Conservation (phyloP, 2,797 vertebrate species). For the Pseudotriccus pelzelni region DNA sequence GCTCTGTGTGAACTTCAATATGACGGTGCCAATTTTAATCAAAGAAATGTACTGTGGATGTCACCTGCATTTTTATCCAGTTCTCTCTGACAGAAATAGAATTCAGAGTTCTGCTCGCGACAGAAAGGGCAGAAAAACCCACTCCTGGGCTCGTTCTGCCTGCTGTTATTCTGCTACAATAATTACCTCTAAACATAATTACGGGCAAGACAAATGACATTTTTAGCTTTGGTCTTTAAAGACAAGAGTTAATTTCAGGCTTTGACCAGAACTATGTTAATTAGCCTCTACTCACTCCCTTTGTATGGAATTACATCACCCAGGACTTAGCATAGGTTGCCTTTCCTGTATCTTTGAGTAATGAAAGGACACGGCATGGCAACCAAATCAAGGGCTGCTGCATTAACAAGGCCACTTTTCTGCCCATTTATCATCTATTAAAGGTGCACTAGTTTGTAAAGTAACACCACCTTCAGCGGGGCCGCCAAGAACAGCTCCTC, state of each 20-base stretch:
- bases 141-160: slow-evolving; percentile 51
- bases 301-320: slow-evolving; percentile 61
- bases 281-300: slow-evolving; percentile 67
- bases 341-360: slow-evolving; percentile 73
- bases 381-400: slow-evolving; percentile 68
- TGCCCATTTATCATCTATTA: slow-evolving; percentile 86
- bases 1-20: slow-evolving; percentile 26
- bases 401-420: slow-evolving; percentile 80
- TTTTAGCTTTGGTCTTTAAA: slow-evolving; percentile 73
- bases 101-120: slow-evolving; percentile 23
- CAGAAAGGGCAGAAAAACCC: slow-evolving; percentile 20
- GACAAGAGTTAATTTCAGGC: slow-evolving; percentile 76
- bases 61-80: slow-evolving; percentile 62
- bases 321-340: slow-evolving; percentile 63
- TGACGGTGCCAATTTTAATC: slow-evolving; percentile 49
- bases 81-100: slow-evolving; percentile 51
- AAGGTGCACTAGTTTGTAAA: slow-evolving; percentile 78
- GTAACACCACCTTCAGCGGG: slow-evolving; percentile 77
- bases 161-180: slow-evolving; percentile 52
- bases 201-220: slow-evolving; percentile 73
- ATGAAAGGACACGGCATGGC: slow-evolving; percentile 74
- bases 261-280: slow-evolving; percentile 78
- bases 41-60: slow-evolving; percentile 39
- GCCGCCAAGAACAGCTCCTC: slow-evolving; percentile 74
- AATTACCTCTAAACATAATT: slow-evolving; percentile 79